A percentile compares a stretch with the other conserved stretches of the same genome.
These are phyloP conservation scores for Indicator indicator DNA, from an alignment of 2,113 vertebrate genomes.

Conservation along the genomic window DNA sequence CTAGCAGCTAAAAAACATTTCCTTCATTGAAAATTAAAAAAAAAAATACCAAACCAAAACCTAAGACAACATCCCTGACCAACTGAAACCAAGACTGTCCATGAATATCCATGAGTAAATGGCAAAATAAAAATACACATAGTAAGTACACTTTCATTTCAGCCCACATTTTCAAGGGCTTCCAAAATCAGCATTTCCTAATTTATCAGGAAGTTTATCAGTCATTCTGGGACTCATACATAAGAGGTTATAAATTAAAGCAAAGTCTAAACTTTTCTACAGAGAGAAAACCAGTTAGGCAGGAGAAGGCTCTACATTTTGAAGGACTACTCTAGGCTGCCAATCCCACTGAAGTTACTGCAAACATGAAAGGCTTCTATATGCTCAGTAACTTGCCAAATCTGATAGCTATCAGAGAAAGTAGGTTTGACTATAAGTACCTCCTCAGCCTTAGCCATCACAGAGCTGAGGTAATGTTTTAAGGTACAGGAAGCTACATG, in stretches of 20 bases:
- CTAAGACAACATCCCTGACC: background rate
- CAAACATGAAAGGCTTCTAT: background rate
- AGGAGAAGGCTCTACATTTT: background rate
- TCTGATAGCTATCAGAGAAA: background rate
- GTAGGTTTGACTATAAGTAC: background rate
- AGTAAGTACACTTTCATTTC: background rate
- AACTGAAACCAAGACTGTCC: background rate
- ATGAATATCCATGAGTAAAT: background rate
- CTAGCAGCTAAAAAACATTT: background rate
- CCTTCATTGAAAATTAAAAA: background rate
- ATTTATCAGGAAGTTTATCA: background rate
- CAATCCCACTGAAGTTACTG: background rate
- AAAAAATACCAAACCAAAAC: background rate
- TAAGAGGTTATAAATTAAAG: background rate
- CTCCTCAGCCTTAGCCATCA: background rate
- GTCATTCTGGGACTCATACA: background rate
- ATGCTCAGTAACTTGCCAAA: background rate
- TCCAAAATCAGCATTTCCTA: background rate
- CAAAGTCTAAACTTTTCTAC: background rate
- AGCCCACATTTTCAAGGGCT: background rate
- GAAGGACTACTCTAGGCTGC: background rate
- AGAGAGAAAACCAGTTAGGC: background rate
- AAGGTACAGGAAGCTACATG: too few species aligned
- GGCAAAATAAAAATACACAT: background rate
- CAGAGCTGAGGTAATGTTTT: background rate